Conservation (phyloP, 2,797 vertebrate genomes). For the Melopsittacus undulatus region DNA sequence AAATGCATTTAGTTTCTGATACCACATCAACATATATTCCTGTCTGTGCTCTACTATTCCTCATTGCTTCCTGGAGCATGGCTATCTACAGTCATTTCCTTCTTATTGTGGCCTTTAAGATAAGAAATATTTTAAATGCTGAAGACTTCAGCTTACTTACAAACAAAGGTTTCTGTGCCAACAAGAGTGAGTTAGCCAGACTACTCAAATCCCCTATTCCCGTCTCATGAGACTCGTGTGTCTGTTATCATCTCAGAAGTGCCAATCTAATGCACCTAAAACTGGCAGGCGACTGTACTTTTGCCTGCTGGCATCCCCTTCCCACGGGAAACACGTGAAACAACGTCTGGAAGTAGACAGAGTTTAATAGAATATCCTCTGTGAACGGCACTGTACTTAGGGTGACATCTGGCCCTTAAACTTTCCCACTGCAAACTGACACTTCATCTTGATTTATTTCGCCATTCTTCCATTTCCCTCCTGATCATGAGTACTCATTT, state of each 20-base stretch:
- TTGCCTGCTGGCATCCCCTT: not conserved
- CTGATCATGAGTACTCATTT: not conserved
- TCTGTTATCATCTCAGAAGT: constrained; percentile 41
- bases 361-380: not conserved
- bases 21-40: not conserved
- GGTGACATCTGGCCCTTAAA: not conserved
- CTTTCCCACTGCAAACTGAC: not conserved
- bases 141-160: not conserved
- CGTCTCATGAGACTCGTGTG: not conserved
- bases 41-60: not conserved
- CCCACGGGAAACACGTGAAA: rapidly evolving
- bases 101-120: not conserved
- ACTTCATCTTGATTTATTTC: constrained; percentile 34
- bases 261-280: constrained; percentile 12
- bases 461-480: not conserved
- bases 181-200: rapidly evolving
- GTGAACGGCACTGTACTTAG: not conserved
- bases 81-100: not conserved
- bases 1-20: not conserved
- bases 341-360: not conserved
- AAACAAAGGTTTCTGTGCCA: not conserved
- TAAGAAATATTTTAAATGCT: constrained; percentile 23
- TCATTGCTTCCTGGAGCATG: not conserved
- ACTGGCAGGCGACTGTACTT: not conserved
- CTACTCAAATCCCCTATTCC: constrained; percentile 27